Evolutionary conservation across 2,888 invertebrate genomes (phyloP).

Genomic region (Argyresthia goedartella): DNA sequence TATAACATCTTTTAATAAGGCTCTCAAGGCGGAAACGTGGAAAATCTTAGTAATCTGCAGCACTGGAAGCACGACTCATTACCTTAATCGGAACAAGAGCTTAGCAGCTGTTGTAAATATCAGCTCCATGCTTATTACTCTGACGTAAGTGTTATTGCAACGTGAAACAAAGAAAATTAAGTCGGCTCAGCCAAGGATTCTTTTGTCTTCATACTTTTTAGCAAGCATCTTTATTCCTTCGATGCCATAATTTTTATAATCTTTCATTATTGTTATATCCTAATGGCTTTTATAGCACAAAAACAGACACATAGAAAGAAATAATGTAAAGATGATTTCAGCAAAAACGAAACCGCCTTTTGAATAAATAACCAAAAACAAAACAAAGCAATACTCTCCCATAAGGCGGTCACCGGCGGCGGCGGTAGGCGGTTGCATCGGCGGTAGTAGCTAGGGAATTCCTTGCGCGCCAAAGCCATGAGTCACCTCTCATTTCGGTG

Average conservation of each 20-base stretch:
- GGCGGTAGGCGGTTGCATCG: not conserved
- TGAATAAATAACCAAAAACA: not conserved
- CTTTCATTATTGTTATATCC: too few relatives aligned
- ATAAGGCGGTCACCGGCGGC: not conserved
- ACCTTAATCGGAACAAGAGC: slow-evolving; percentile 68
- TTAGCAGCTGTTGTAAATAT: slow-evolving; percentile 64
- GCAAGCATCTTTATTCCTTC: not conserved
- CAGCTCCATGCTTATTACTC: slow-evolving; percentile 54
- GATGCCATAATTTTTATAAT: too few relatives aligned
- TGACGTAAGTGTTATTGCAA: slow-evolving; percentile 56
- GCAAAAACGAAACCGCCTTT: not conserved
- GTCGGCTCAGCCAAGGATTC: slow-evolving; percentile 17
- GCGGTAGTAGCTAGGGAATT: slow-evolving; percentile 34
- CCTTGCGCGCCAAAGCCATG: slow-evolving; percentile 36
- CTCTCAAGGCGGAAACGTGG: slow-evolving; percentile 61
- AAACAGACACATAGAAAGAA: too few relatives aligned
- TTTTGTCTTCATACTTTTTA: not conserved
- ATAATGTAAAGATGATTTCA: too few relatives aligned
- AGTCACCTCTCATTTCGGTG: slow-evolving; percentile 28
- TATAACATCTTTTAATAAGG: slow-evolving; percentile 64
- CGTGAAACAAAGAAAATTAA: slow-evolving; percentile 58
- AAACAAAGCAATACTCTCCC: not conserved
- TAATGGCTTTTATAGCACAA: too few relatives aligned
- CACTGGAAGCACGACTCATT: slow-evolving; percentile 60
- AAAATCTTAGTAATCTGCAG: slow-evolving; percentile 64